Percentiles rank a stretch among this genome's conserved stretches.
Evolutionary conservation across 2,888 invertebrate species (phyloP).

Genomic region (Cylloceria caligata): DNA sequence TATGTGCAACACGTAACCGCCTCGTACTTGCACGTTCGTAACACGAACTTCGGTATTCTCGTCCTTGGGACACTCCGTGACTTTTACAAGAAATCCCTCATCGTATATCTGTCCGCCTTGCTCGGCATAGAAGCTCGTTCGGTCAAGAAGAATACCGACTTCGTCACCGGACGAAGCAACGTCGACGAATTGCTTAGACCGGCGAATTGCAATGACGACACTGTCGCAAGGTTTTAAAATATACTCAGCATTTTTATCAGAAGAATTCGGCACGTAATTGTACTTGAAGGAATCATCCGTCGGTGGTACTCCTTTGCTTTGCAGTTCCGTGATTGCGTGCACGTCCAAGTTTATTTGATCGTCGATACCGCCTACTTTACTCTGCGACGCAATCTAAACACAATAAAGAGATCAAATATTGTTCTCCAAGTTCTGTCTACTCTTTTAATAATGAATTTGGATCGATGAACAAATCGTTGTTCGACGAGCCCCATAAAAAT

Average conservation of each 20-base stretch:
- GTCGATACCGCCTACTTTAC: slow-evolving; percentile 91
- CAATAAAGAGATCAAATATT: slow-evolving; percentile 19
- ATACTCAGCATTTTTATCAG: slow-evolving; percentile 90
- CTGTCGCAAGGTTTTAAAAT: slow-evolving; percentile 90
- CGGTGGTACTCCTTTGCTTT: slow-evolving; percentile 90
- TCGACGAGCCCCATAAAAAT: too few relatives aligned
- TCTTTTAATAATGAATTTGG: too few relatives aligned
- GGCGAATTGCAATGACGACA: slow-evolving; percentile 93
- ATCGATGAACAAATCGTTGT: too few relatives aligned
- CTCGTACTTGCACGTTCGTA: slow-evolving; percentile 96
- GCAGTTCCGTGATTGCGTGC: slow-evolving; percentile 96
- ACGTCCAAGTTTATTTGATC: slow-evolving; percentile 96
- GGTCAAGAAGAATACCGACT: slow-evolving; percentile 96
- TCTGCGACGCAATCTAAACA: slow-evolving; percentile 92
- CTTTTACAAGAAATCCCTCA: slow-evolving; percentile 95
- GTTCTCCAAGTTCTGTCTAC: neutral
- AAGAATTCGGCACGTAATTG: slow-evolving; percentile 90
- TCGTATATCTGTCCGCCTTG: slow-evolving; percentile 99
- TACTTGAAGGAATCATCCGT: slow-evolving; percentile 98
- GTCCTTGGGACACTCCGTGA: slow-evolving; percentile 89
- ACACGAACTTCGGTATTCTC: slow-evolving; percentile 94
- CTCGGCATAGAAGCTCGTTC: slow-evolving; percentile 98
- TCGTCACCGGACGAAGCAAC: slow-evolving; percentile 93
- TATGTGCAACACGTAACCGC: slow-evolving; percentile 97
- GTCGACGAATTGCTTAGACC: slow-evolving; percentile 93